These are phyloP conservation scores for Cyclina sinensis DNA, from an alignment of 1,140 invertebrate genomes.

Conservation along the genomic window DNA sequence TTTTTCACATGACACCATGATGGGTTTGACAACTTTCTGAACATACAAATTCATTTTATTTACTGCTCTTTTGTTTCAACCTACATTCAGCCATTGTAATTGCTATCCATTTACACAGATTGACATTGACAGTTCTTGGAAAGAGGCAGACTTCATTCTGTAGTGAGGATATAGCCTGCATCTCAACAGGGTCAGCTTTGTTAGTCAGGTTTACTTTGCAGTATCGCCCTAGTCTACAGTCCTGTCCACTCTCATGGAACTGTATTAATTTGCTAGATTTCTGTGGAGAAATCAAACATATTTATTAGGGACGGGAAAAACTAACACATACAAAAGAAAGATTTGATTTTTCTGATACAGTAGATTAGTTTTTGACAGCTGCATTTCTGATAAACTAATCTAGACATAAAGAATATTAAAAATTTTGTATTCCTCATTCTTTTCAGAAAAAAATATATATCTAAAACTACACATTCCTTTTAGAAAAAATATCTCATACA, in stretches of 20 bases:
- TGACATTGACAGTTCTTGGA: slow-evolving; percentile 70
- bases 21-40: neutral
- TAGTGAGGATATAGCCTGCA: slow-evolving; percentile 77
- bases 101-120: slow-evolving; percentile 78
- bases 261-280: slow-evolving; percentile 67
- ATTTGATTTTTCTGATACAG: too few species aligned
- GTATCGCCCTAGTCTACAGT: slow-evolving; percentile 55
- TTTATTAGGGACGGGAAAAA: too few species aligned
- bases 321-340: too few species aligned
- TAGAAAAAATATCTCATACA: too few species aligned
- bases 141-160: slow-evolving; percentile 81
- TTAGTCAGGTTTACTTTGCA: slow-evolving; percentile 44
- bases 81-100: slow-evolving; percentile 70
- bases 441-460: too few species aligned
- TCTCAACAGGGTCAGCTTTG: slow-evolving; percentile 65
- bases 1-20: too few species aligned
- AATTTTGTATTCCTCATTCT: too few species aligned
- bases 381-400: too few species aligned
- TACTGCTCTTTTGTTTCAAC: slow-evolving; percentile 29
- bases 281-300: too few species aligned
- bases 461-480: too few species aligned
- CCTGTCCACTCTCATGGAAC: slow-evolving; percentile 70
- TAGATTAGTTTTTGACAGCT: too few species aligned
- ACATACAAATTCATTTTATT: neutral
- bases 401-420: too few species aligned